phyloP scores from a whole-genome alignment of 2,888 invertebrate genomes.

The Campoplex nolae region DNA sequence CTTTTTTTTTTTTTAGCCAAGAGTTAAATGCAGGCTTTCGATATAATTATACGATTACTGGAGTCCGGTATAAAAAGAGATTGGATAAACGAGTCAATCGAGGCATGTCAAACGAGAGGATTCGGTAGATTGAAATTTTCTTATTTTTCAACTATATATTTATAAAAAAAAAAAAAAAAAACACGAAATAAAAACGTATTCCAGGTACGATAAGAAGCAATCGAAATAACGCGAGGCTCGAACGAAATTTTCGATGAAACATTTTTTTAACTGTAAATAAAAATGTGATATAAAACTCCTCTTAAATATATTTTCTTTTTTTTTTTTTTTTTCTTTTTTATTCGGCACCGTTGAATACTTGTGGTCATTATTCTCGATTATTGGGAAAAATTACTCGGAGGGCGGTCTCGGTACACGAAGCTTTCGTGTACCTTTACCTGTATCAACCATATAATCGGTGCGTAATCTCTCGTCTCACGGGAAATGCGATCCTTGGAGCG shows the following conservation, averaged over 20 bases:
- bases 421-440: conserved; percentile 16
- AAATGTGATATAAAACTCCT: neutral
- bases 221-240: neutral
- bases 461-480: conserved; percentile 53
- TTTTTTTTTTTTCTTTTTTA: conserved; percentile 6
- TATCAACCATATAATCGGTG: conserved; percentile 58
- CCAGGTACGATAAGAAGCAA: no score
- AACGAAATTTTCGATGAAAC: neutral
- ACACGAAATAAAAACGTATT: neutral
- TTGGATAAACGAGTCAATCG: conserved; percentile 14
- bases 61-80: neutral
- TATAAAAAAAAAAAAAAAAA: neutral
- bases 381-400: conserved; percentile 44
- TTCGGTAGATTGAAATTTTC: neutral
- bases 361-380: conserved; percentile 50
- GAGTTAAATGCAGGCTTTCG: conserved; percentile 3
- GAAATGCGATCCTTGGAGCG: conserved; percentile 51
- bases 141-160: neutral
- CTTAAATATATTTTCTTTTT: neutral
- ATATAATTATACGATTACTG: conserved; percentile 25
- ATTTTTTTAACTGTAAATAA: neutral
- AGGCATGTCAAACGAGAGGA: neutral
- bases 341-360: conserved; percentile 29
- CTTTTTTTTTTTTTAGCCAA: neutral
- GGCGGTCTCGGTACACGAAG: conserved; percentile 25